Evolutionary conservation across 2,113 vertebrate species (phyloP), one percentile per base, ranked within the genome.

Genomic region (Halichoerus grypus): DNA sequence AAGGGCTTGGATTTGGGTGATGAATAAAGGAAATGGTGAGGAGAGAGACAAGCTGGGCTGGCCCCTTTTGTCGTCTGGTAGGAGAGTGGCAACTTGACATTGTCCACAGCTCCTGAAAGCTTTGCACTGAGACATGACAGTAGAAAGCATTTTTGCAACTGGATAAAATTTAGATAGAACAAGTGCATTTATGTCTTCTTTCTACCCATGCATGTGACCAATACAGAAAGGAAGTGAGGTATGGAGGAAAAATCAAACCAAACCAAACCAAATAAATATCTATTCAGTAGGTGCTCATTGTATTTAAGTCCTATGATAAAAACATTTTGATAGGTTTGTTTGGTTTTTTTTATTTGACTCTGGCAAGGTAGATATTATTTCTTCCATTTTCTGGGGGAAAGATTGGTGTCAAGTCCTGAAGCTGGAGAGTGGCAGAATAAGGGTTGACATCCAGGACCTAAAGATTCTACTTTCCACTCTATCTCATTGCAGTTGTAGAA

Each of bases 131-230:
- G 36, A 28, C 7, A 53, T 33, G 7, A 33, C 36, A 2, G 11
- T 26, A 65, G 46, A 81, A 42, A 31, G 14, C 28, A 19, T 49
- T 72, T 22, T 59, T 39, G 31, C 8, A 92, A 55, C 19, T 71
- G n/a, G n/a, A 36, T 83, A 61, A n/a, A 53, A 26, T 63, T 76
- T 26, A 76, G n/a, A 89, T 10, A 53, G 53, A 63, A 61, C 11
- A 84, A 59, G 2, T 19, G 2, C 24, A 51, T 72, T 51, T 79
- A 39, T 65, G 24, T 77, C 26, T 26, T 82, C 88, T 28, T 22
- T 11, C 16, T 80, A 51, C 5, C 14, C 7, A 1, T 51, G 42
- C 4, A 1, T 18, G 1, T 71, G 8, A 76, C 15, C 4, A 26
- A 76, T 59, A 65, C 42, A 63, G 21, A 61, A 74, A 67, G 10